A percentile compares a stretch with the other conserved stretches of the same genome.
phyloP scores from a whole-genome alignment of 2,113 vertebrate species.

The Laticauda laticaudata region DNA sequence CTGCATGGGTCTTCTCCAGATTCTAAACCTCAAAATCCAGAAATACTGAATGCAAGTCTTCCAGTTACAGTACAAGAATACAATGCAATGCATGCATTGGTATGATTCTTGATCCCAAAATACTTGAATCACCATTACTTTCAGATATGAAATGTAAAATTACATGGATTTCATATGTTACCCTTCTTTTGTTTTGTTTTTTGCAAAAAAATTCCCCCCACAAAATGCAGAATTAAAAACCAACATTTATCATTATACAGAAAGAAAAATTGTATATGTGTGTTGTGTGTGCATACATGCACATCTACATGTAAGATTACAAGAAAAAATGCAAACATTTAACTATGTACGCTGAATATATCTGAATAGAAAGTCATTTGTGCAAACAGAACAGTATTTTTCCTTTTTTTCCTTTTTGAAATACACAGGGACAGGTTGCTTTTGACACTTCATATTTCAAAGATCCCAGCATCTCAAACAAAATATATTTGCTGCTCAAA shows the following conservation, averaged over 20 bases:
- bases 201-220: neutral
- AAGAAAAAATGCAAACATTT: neutral
- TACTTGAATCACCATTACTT: neutral
- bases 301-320: neutral
- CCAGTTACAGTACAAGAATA: neutral
- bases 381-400: neutral
- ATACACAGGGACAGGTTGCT: neutral
- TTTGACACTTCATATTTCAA: neutral
- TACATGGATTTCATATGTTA: neutral
- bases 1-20: neutral
- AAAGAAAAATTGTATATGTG: neutral
- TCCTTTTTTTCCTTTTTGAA: neutral
- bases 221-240: neutral
- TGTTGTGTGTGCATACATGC: neutral
- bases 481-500: neutral
- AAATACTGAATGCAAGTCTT: neutral
- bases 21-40: neutral
- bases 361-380: neutral
- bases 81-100: neutral
- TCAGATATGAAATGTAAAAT: neutral
- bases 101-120: neutral
- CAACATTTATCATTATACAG: neutral
- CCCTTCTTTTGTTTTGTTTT: neutral
- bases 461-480: neutral
- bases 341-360: neutral